phyloP scores from a whole-genome alignment of 2,797 vertebrate genomes.

The Ctenochaetus hawaiiensis region DNA sequence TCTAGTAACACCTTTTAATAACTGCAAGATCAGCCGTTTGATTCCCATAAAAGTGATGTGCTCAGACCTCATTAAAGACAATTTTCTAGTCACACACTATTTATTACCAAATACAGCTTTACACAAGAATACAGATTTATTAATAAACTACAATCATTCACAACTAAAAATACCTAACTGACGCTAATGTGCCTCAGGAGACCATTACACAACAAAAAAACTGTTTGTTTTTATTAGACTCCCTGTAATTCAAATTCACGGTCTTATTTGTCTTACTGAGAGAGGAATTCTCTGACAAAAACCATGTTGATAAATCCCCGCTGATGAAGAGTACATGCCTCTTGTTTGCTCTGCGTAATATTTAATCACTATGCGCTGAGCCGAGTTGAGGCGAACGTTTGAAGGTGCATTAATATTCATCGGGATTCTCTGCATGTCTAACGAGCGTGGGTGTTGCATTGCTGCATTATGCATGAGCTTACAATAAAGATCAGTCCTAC shows the following conservation, averaged over 20 bases:
- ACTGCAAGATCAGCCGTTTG: background rate
- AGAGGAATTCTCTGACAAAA: constrained; percentile 22
- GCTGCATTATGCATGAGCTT: constrained; percentile 74
- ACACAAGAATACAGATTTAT: too few relatives aligned
- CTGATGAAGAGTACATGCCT: constrained; percentile 39
- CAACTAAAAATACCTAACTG: background rate
- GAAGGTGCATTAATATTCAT: constrained; percentile 70
- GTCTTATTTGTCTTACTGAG: constrained; percentile 1
- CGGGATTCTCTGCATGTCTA: constrained; percentile 47
- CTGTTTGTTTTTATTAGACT: background rate
- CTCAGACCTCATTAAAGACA: background rate
- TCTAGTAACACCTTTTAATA: constrained; percentile 1
- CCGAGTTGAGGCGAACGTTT: constrained; percentile 43
- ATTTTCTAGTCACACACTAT: background rate
- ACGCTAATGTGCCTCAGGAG: constrained; percentile 28
- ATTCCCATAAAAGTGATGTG: background rate
- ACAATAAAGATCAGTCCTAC: constrained; percentile 41
- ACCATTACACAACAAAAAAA: background rate
- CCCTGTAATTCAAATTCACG: constrained; percentile 19
- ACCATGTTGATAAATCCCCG: constrained; percentile 30
- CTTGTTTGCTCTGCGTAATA: constrained; percentile 64
- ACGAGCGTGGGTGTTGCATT: constrained; percentile 55
- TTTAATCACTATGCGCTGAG: constrained; percentile 52
- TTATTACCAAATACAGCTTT: background rate
- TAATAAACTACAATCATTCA: background rate